Conservation (phyloP, 1,140 invertebrate species). For the Philotrypesis tridentata region DNA sequence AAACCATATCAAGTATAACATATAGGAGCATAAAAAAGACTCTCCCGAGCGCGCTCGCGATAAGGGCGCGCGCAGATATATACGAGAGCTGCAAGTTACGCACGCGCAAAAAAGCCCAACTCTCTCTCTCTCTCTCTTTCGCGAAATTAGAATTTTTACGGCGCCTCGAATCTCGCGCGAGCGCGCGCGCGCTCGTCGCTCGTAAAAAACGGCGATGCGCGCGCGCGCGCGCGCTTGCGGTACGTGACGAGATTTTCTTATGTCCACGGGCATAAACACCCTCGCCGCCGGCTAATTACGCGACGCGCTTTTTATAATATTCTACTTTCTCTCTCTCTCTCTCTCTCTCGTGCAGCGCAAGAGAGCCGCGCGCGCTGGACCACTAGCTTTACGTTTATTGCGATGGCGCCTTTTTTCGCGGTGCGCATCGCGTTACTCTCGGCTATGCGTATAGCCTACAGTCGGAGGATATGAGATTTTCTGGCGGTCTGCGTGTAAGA, state of each 20-base stretch:
- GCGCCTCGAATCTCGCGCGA: constrained; percentile 8
- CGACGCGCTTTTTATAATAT: constrained; percentile 25
- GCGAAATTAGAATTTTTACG: constrained; percentile 47
- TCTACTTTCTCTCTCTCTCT: no score
- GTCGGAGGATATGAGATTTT: background rate
- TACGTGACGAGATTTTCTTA: constrained; percentile 41
- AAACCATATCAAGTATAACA: constrained; percentile 45
- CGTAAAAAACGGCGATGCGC: constrained; percentile 29
- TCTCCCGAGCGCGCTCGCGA: background rate
- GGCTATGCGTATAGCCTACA: no score
- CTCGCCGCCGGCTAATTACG: constrained; percentile 33
- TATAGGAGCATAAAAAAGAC: constrained; percentile 39
- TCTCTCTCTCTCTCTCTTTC: background rate
- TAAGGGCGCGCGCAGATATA: constrained; percentile 22
- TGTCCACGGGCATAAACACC: constrained; percentile 33
- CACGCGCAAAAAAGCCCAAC: background rate
- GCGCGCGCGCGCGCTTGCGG: no score
- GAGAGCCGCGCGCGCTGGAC: background rate
- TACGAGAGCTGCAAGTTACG: constrained; percentile 9
- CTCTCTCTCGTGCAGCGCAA: background rate
- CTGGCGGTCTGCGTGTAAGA: background rate
- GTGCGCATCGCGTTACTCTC: background rate
- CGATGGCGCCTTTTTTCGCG: background rate
- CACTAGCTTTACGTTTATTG: constrained; percentile 1
- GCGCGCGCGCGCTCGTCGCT: background rate